phyloP scores from a whole-genome alignment of 2,113 vertebrate genomes.

The Odontesthes bonariensis region DNA sequence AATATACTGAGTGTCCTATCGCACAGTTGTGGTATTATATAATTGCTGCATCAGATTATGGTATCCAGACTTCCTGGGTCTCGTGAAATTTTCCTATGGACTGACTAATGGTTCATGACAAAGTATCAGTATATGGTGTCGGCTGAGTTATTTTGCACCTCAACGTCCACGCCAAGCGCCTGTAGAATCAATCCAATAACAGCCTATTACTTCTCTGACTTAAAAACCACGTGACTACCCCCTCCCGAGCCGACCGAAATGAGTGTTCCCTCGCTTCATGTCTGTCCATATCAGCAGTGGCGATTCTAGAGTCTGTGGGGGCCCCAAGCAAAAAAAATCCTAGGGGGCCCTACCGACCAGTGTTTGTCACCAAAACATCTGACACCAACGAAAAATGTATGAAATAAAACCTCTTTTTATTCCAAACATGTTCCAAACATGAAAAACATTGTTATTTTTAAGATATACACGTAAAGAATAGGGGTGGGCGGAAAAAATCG shows the following conservation, averaged over 20 bases:
- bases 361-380: too few species aligned
- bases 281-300: constrained; percentile 2
- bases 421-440: too few species aligned
- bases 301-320: too few species aligned
- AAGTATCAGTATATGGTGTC: background rate
- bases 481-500: too few species aligned
- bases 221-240: constrained; percentile 68
- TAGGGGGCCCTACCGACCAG: too few species aligned
- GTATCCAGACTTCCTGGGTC: background rate
- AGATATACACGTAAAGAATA: too few species aligned
- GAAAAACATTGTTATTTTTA: too few species aligned
- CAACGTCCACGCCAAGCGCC: background rate
- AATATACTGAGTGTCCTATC: constrained; percentile 1
- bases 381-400: too few species aligned
- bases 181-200: constrained; percentile 42
- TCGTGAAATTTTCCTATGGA: background rate
- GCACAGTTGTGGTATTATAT: constrained; percentile 41
- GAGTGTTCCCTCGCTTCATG: constrained; percentile 6
- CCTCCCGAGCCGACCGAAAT: constrained; percentile 42
- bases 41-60: constrained; percentile 28
- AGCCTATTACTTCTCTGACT: constrained; percentile 55
- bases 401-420: too few species aligned
- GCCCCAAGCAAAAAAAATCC: too few species aligned
- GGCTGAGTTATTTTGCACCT: background rate
- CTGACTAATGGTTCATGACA: background rate